Evolutionary conservation across 2,113 vertebrate genomes (phyloP).

Genomic region (Brienomyrus brachyistius): DNA sequence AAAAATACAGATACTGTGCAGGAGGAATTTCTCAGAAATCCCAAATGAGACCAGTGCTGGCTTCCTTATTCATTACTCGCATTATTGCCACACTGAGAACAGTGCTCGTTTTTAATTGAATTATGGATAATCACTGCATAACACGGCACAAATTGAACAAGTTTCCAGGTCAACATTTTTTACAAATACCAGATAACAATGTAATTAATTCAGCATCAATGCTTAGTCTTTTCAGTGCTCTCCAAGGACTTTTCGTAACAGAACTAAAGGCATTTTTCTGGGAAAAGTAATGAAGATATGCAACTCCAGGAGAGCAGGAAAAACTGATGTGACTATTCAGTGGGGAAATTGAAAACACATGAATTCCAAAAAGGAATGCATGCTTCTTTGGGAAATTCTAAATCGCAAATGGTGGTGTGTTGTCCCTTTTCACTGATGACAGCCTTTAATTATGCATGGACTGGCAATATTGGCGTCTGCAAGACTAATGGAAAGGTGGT

Average conservation of each 20-base stretch:
- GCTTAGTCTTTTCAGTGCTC: not conserved
- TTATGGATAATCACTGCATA: slow-evolving; percentile 9
- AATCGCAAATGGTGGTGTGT: not conserved
- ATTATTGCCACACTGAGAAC: not conserved
- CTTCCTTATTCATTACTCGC: not conserved
- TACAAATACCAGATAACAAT: slow-evolving; percentile 3
- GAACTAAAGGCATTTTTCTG: not conserved
- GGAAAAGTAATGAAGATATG: not conserved
- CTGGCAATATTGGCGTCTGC: not conserved
- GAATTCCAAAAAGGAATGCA: not conserved
- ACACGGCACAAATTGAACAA: not conserved
- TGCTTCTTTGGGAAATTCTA: not conserved
- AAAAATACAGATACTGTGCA: not conserved
- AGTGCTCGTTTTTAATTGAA: not conserved
- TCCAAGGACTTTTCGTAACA: not conserved
- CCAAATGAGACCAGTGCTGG: not conserved
- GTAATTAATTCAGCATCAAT: not conserved
- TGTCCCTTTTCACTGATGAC: not conserved
- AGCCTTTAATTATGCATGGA: not conserved
- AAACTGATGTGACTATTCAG: not conserved
- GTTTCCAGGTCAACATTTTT: slow-evolving; percentile 7
- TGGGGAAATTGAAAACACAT: not conserved
- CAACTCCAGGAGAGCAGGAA: not conserved
- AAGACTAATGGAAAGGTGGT: not conserved
- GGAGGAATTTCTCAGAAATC: not conserved